Conservation (phyloP, 1,140 invertebrate species). For the Scaptodrosophila lebanonensis region DNA sequence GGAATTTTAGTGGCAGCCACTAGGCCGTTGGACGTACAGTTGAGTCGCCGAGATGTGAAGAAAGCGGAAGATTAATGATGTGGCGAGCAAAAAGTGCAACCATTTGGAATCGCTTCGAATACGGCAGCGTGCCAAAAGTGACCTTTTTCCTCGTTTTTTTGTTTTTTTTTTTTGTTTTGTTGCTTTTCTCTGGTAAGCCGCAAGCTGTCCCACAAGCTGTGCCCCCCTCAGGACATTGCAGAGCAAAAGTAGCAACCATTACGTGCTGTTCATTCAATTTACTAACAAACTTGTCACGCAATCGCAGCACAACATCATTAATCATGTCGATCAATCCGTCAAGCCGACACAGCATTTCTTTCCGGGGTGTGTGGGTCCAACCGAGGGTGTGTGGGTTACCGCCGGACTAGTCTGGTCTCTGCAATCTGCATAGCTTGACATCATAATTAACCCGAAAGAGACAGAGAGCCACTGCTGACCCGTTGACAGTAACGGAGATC, state of each 20-base stretch:
- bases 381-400: slow-evolving; percentile 13
- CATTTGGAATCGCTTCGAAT: too few relatives aligned
- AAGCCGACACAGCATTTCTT: slow-evolving; percentile 15
- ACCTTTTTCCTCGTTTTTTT: too few relatives aligned
- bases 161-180: too few relatives aligned
- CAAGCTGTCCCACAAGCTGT: slow-evolving; percentile 50
- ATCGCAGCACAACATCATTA: slow-evolving; percentile 51
- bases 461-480: too few relatives aligned
- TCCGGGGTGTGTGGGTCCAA: slow-evolving; percentile 14
- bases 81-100: not conserved
- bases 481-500: slow-evolving; percentile 22
- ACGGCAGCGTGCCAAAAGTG: too few relatives aligned
- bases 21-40: slow-evolving; percentile 10
- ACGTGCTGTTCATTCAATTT: slow-evolving; percentile 44
- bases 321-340: slow-evolving; percentile 66
- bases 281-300: slow-evolving; percentile 73
- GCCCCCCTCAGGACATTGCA: slow-evolving; percentile 3
- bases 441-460: slow-evolving; percentile 36
- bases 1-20: slow-evolving; percentile 23
- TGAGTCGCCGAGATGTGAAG: not conserved
- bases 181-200: slow-evolving; percentile 6
- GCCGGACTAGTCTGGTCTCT: slow-evolving; percentile 10
- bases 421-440: slow-evolving; percentile 10
- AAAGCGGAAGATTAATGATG: slow-evolving; percentile 54
- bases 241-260: slow-evolving; percentile 4